Evolutionary conservation across 2,888 invertebrate species (phyloP).

Genomic region (Auanema freiburgensis): DNA sequence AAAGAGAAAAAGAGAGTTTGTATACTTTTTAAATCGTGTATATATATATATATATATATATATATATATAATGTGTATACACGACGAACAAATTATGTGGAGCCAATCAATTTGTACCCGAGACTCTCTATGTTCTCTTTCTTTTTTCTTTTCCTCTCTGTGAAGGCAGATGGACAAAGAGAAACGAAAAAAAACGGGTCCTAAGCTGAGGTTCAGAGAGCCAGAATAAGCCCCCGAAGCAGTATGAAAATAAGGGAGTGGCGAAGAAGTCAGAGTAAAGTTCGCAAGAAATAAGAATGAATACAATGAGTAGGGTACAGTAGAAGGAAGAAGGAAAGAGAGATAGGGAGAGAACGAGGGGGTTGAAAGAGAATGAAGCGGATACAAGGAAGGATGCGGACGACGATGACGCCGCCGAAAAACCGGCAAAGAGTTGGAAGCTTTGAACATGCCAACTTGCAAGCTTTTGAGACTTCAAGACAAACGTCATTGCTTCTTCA

Average conservation of each 20-base stretch:
- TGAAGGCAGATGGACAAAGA: background rate
- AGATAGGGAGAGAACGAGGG: background rate
- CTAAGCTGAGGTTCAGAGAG: too few relatives aligned
- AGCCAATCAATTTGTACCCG: conserved; percentile 26
- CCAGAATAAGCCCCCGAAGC: too few relatives aligned
- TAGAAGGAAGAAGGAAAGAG: conserved; percentile 4
- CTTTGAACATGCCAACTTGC: too few relatives aligned
- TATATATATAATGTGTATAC: too few relatives aligned
- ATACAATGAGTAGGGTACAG: conserved; percentile 2
- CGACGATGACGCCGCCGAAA: background rate
- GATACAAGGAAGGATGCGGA: conserved; percentile 1
- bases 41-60: too few relatives aligned
- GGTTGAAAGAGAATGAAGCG: conserved; percentile 6
- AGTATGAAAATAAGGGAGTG: too few relatives aligned
- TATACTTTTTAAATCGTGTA: too few relatives aligned
- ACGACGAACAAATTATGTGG: conserved; percentile 11
- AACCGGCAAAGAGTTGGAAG: conserved; percentile 3
- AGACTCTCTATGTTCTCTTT: background rate
- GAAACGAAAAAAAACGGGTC: too few relatives aligned
- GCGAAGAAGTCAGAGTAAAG: background rate
- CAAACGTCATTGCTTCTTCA: too few relatives aligned
- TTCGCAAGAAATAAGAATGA: background rate
- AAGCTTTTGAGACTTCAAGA: too few relatives aligned
- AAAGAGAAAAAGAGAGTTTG: too few relatives aligned
- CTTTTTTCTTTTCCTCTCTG: conserved; percentile 3